Base-by-base conservation (phyloP, 2,888 invertebrate species). In the Chalcosyrphus nemorum region DNA sequence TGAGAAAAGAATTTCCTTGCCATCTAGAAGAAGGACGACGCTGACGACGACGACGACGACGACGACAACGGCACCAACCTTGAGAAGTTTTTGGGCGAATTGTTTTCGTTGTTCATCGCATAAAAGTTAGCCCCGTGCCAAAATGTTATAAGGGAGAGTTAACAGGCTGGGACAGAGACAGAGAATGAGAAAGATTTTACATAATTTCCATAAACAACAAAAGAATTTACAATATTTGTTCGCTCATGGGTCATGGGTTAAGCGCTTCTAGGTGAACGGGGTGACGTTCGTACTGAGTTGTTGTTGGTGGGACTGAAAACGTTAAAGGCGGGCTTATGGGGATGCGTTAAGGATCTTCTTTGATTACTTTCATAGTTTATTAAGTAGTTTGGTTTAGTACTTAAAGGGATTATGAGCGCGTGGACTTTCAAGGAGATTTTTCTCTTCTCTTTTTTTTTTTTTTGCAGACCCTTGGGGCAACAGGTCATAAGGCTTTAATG, bases 281-380 rank as follows among this genome's bases (percentile, higher is more conserved):
- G 19, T 47, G 29, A 43, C 9, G 11, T 3, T 56, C 24, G 43
- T 41, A 41, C 35, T 24, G 27, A 43, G 19, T 35, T 6, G 5
- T 15, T 38, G 3, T 3, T 9, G 0, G 13, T 0, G 2, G 2
- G n/a, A 27, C 27, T 13, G 5, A 17, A 43, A 50, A 65, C 13
- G 19, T 11, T 5, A 7, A 41, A 54, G 15, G 47, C 13, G 47
- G 15, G 27, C 11, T 32, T n/a, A n/a, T n/a, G n/a, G n/a, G 47
- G 59, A 71, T 66, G 45, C 52, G 59, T 68, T 19, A 47, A 59
- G 56, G 50, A 65, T 78, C 68, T 35, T 45, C 68, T 70, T 78
- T 84, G 84, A 84, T 84, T 84, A 57, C 65, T 75, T 74, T 70
- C 52, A 57, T 74, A 84, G 74, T 78, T 74, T 84, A 65, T 74